Conservation (phyloP, 2,113 vertebrate genomes). For the Eolophus roseicapilla region DNA sequence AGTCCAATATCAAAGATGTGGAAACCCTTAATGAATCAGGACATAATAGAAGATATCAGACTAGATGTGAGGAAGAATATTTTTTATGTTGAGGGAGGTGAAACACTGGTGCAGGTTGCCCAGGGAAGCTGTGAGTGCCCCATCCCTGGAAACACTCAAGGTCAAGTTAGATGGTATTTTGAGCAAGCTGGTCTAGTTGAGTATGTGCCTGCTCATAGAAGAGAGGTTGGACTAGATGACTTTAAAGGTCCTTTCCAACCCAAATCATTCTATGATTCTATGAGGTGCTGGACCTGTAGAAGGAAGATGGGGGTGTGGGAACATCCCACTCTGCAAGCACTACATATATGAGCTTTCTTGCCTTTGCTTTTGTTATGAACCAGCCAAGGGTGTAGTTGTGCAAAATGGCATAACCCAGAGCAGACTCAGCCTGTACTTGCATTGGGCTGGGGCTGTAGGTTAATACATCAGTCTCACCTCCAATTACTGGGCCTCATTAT, state of each 20-base stretch:
- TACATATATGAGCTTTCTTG: accelerated
- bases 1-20: neutral
- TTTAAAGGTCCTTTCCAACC: neutral
- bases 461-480: neutral
- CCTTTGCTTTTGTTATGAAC: neutral
- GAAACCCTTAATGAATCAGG: neutral
- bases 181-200: neutral
- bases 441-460: neutral
- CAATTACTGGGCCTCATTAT: neutral
- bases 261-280: neutral
- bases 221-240: neutral
- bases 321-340: neutral
- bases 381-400: neutral
- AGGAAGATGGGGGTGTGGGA: neutral
- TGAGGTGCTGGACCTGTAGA: neutral
- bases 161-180: neutral
- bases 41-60: neutral
- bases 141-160: neutral
- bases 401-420: neutral
- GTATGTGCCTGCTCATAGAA: neutral
- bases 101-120: neutral
- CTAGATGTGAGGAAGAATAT: neutral
- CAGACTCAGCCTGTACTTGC: neutral
- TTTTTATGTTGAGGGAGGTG: neutral
- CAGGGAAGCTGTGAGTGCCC: neutral